A percentile compares a stretch with the other conserved stretches of the same genome.
Evolutionary conservation across 1,140 invertebrate genomes (phyloP).

Genomic region (Eupristina koningsbergeri): DNA sequence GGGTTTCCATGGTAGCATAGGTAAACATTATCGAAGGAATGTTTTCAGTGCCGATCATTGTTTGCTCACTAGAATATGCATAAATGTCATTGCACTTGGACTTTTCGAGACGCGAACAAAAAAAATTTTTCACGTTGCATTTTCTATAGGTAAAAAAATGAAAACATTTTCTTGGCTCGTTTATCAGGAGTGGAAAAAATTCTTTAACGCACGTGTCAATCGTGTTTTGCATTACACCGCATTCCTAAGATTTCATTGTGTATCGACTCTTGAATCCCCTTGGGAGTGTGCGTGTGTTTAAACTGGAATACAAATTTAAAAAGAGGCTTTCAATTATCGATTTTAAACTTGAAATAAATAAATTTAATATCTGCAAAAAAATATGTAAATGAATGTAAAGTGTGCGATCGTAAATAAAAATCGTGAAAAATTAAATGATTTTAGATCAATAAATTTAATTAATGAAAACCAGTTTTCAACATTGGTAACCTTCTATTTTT

Average conservation of each 20-base stretch:
- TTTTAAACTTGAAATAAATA: background rate
- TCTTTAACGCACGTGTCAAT: background rate
- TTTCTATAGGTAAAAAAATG: no score
- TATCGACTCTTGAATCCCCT: no score
- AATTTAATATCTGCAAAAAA: no score
- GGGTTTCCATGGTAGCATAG: background rate
- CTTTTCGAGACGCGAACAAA: no score
- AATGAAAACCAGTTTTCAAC: no score
- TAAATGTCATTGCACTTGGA: background rate
- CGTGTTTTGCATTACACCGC: background rate
- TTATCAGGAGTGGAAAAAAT: no score
- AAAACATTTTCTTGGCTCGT: background rate
- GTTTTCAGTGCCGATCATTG: slow-evolving; percentile 21
- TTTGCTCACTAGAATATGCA: slow-evolving; percentile 7
- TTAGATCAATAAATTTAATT: no score
- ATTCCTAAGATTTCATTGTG: background rate
- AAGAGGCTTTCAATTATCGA: background rate
- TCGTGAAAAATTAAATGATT: no score
- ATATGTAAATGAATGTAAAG: no score
- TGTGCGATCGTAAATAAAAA: no score
- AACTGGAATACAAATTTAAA: background rate
- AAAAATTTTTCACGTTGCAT: no score
- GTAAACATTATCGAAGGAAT: background rate
- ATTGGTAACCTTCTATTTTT: no score
- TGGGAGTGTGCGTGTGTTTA: background rate